phyloP scores from a whole-genome alignment of 2,888 invertebrate genomes.

The Cetonia aurata region DNA sequence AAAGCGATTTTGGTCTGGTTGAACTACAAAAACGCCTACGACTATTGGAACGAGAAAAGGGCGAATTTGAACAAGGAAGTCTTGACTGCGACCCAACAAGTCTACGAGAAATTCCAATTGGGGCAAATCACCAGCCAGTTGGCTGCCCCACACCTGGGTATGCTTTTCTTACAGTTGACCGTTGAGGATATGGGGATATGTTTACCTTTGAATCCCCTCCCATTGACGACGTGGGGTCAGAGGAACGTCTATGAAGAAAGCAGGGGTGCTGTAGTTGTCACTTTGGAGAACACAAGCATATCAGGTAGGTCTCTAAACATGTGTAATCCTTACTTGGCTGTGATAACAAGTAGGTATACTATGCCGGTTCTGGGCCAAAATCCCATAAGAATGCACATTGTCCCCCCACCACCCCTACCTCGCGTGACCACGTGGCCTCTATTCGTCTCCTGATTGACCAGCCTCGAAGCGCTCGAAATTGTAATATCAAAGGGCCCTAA shows the following conservation, averaged over 20 bases:
- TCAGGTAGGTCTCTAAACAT: conserved; percentile 68
- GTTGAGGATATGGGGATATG: conserved; percentile 98
- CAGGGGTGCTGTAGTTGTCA: conserved; percentile 93
- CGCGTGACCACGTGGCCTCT: too few relatives aligned
- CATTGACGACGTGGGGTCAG: conserved; percentile 77
- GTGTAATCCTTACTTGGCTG: too few relatives aligned
- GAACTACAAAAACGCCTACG: conserved; percentile 99
- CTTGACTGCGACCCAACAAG: conserved; percentile 79
- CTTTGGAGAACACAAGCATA: conserved; percentile 96
- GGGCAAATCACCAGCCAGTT: conserved; percentile 84
- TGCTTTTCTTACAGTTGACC: conserved; percentile 92
- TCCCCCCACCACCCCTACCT: too few relatives aligned
- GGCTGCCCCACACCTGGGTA: conserved; percentile 84
- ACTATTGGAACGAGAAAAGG: conserved; percentile 98
- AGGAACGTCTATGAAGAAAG: conserved; percentile 82
- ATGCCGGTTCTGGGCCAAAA: too few relatives aligned
- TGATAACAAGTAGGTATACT: too few relatives aligned
- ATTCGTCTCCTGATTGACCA: too few relatives aligned
- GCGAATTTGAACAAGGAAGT: conserved; percentile 92
- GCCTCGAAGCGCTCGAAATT: too few relatives aligned
- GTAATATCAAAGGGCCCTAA: too few relatives aligned
- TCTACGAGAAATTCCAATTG: conserved; percentile 81
- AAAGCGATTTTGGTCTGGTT: conserved; percentile 99
- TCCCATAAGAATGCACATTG: too few relatives aligned
- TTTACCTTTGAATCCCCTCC: conserved; percentile 87